Base-by-base conservation (phyloP, 1,140 invertebrate species). In the Potamilus streckersoni region DNA sequence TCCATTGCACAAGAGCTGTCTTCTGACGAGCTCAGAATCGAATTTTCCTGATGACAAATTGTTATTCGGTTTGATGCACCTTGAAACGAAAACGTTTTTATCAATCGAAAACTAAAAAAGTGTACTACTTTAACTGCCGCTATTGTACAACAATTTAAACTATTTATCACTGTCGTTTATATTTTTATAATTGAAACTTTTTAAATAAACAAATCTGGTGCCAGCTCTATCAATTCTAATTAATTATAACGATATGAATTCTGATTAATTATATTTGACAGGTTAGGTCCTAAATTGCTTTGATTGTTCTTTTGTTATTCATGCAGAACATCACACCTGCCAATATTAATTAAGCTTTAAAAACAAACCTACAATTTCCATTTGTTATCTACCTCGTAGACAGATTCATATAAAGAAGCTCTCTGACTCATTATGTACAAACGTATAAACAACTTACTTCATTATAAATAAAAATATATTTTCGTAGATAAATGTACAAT, bases 51-150 rank as follows among this genome's bases (percentile, higher is more conserved):
- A 91, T 60, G 92, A 91, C 76, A 93, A 91, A 57, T 91, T 91
- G 79, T 95, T 94, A 84, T 95, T 95, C 13, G 95, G 95, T 89
- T 95, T 95, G 49, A 96, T 92, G 79, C 95, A 96, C 66, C 85
- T 84, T 27, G 16, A 75, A 60, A 59, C 5, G 63, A 13, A 66
- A 67, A 64, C 58, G 55, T 64, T 56, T 17, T 63, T n/a, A 23
- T n/a, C 20, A 23, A 12, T 20, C 65, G 17, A 66, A 5, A 66
- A 15, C 11, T 20, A 66, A 12, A 62, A 62, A 63, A 20, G 38
- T 49, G 11, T 49, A 49, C 11, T 49, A 49, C 38, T 8, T 49
- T 11, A 49, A 6, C 38, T 49, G 38, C 38, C 38, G 6, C 11
- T 49, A 0, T 8, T 8, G 38, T 49, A 11, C 11, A 11, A 49